Base-by-base conservation (phyloP, 2,888 invertebrate genomes). In the Agrotis ipsilon region DNA sequence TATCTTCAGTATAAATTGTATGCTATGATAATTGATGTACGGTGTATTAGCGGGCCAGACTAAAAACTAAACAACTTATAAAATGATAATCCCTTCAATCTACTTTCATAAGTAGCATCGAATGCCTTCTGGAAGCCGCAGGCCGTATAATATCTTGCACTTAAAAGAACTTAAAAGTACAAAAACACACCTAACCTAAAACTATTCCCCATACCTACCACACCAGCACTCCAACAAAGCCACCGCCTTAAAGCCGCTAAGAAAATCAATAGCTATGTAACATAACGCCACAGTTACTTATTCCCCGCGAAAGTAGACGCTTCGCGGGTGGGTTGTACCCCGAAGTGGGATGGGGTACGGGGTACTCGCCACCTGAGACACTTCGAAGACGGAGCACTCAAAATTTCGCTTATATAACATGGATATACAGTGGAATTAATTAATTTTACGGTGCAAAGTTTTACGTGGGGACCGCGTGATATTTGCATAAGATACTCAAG, bases 381-480 rank as follows among this genome's bases (percentile, higher is more conserved):
- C 84, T 83, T 85, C 78, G 87, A 92, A 91, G 92, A 90, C 90
- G 92, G 43, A 78, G 89, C 90, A 90, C 91, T 92, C 91, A 91
- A 92, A 92, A 90, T 92, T 92, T 92, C 88, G 88, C 90, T 90
- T 89, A 90, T 90, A 90, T 88, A 87, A 88, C 85, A 72, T 80
- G 78, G 78, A 85, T 85, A 85, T 85, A 80, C 80, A 64, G 84
- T 78, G 69, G 87, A 87, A 91, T 91, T 91, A 91, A 91, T 91
- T 90, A 89, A 89, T 89, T 91, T 87, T 86, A 83, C 73, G 72
- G 73, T 27, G 54, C 54, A 73, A 85, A 90, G 90, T 91, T 91
- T 90, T 91, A 89, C 81, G 63, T 62, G 76, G 81, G 81, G 80
- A 61, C 19, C 46, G 68, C 72, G 74, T 66, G 58, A 80, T 82